phyloP scores from a whole-genome alignment of 2,797 vertebrate species.

The Lithobates pipiens region DNA sequence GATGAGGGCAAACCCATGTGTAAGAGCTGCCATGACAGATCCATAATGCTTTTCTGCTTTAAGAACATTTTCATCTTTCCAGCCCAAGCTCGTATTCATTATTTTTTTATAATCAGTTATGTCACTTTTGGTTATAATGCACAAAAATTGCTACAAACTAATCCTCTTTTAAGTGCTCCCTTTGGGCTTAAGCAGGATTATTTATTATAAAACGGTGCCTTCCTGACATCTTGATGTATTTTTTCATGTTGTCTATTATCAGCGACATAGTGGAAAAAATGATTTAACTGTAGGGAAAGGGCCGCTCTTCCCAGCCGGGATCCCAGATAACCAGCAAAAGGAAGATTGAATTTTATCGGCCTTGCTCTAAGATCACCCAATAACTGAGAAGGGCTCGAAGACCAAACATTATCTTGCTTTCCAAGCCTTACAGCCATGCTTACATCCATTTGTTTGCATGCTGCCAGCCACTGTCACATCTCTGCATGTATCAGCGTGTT shows the following conservation, averaged over 20 bases:
- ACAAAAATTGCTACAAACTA: conserved; percentile 15
- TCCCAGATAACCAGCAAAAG: conserved; percentile 7
- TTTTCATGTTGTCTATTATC: conserved; percentile 25
- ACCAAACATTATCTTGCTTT: conserved; percentile 13
- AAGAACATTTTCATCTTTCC: too few relatives aligned
- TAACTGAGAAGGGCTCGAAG: conserved; percentile 26
- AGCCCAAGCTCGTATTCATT: too few relatives aligned
- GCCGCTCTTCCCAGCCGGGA: conserved; percentile 29
- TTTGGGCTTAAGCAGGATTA: conserved; percentile 10
- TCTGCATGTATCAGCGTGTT: conserved; percentile 14
- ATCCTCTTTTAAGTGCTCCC: conserved; percentile 13
- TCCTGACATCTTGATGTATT: conserved; percentile 23
- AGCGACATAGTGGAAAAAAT: conserved; percentile 19
- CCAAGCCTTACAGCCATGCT: conserved; percentile 6
- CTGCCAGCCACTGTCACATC: conserved; percentile 40
- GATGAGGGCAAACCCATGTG: too few relatives aligned
- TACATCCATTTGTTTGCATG: conserved; percentile 19
- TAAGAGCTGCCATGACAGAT: too few relatives aligned
- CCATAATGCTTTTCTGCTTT: too few relatives aligned
- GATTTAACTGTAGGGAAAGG: conserved; percentile 11
- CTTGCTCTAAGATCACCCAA: conserved; percentile 17
- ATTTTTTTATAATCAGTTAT: conserved; percentile 2
- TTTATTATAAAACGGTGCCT: conserved; percentile 7
- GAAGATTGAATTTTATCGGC: conserved; percentile 1
- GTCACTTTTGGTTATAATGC: conserved; percentile 16